Conservation (phyloP, 1,140 invertebrate genomes). For the Mactra quadrangularis region DNA sequence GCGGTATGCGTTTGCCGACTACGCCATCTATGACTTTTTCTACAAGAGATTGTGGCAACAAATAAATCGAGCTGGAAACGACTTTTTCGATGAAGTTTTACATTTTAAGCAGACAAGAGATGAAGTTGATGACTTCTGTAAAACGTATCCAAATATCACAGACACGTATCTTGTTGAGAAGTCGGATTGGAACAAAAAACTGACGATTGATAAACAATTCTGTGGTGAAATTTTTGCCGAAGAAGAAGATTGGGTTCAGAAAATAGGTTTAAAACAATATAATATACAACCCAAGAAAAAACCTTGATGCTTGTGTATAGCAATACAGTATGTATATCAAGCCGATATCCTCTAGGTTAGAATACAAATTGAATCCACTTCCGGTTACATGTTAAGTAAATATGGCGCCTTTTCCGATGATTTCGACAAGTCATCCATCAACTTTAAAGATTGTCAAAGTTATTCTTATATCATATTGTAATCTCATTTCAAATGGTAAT, state of each 20-base stretch:
- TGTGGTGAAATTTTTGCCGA: constrained; percentile 36
- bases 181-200: constrained; percentile 14
- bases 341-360: no score
- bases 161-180: constrained; percentile 16
- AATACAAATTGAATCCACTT: no score
- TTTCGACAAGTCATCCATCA: no score
- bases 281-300: constrained; percentile 35
- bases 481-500: no score
- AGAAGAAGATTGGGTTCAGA: constrained; percentile 57
- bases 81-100: constrained; percentile 52
- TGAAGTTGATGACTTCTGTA: constrained; percentile 58
- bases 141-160: constrained; percentile 51
- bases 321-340: no score
- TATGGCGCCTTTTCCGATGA: neutral
- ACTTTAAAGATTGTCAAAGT: no score
- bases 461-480: no score
- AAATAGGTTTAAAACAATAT: constrained; percentile 40
- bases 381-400: neutral
- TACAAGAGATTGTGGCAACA: constrained; percentile 52
- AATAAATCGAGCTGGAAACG: constrained; percentile 32
- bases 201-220: constrained; percentile 28
- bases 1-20: constrained; percentile 39
- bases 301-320: no score
- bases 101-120: constrained; percentile 49
- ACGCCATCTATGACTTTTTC: constrained; percentile 59